These are phyloP conservation scores for Pongo pygmaeus DNA, from an alignment of 2,113 vertebrate genomes.

Conservation along the genomic window DNA sequence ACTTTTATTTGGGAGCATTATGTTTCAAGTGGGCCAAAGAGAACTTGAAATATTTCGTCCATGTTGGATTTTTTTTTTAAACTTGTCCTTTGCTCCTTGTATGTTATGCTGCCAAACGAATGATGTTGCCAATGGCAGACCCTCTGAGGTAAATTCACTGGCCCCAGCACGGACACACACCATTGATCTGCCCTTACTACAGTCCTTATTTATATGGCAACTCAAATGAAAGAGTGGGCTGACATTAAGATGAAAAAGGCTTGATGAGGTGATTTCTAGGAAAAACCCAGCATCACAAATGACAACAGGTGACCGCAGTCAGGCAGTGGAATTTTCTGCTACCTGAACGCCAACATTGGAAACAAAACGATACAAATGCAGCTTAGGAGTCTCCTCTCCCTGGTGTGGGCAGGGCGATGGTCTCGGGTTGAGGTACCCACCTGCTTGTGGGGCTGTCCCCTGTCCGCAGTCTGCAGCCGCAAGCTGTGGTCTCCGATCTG, in stretches of 20 bases:
- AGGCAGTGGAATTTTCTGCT: neutral
- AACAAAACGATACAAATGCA: neutral
- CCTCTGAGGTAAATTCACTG: neutral
- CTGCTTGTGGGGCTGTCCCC: conserved; percentile 92
- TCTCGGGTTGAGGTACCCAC: conserved; percentile 76
- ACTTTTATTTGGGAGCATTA: neutral
- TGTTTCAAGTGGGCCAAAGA: neutral
- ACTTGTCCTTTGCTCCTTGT: neutral
- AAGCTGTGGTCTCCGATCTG: conserved; percentile 81
- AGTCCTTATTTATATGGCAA: neutral
- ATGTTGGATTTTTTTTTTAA: neutral
- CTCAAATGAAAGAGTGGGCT: neutral
- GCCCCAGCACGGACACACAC: neutral
- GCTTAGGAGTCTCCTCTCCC: neutral
- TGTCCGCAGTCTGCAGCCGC: conserved; percentile 86
- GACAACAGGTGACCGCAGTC: neutral
- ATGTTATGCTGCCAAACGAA: neutral
- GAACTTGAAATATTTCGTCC: neutral
- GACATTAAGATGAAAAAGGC: neutral
- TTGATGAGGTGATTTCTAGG: neutral
- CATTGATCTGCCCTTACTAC: neutral
- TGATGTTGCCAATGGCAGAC: neutral
- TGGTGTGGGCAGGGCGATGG: accelerated
- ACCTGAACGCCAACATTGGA: neutral
- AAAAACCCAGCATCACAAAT: neutral